A percentile compares a stretch with the other conserved stretches of the same genome.
These are phyloP conservation scores for Cephalopterus ornatus DNA, from an alignment of 2,113 vertebrate genomes.

Conservation along the genomic window DNA sequence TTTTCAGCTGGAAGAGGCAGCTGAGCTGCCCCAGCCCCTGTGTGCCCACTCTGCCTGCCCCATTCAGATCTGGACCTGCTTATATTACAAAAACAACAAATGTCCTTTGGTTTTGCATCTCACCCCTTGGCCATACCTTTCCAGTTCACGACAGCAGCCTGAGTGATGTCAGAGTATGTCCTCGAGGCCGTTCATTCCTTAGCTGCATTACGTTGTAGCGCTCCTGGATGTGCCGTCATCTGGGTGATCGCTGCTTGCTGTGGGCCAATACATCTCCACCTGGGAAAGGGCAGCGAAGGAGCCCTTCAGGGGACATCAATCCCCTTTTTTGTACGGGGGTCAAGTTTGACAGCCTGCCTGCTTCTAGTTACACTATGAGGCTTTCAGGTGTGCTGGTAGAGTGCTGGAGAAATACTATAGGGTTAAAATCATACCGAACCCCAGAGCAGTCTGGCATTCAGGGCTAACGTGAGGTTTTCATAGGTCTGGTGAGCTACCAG, in stretches of 20 bases:
- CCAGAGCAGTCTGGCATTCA: neutral
- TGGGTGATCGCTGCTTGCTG: neutral
- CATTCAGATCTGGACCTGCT: accelerated
- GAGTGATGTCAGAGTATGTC: neutral
- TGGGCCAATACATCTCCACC: neutral
- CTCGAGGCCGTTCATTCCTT: neutral
- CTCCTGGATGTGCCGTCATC: too few relatives aligned
- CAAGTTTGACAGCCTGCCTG: neutral
- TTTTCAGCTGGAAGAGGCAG: accelerated
- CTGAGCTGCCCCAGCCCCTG: accelerated
- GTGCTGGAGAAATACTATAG: neutral
- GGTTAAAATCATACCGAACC: neutral
- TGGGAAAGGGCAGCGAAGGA: neutral
- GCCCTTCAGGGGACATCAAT: neutral
- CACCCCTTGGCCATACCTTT: accelerated
- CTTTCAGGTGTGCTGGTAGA: neutral
- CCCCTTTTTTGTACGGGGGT: neutral
- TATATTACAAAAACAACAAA: neutral
- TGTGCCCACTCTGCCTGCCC: too few relatives aligned
- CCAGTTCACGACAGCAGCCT: accelerated
- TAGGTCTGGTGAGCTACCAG: accelerated
- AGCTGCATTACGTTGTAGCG: neutral
- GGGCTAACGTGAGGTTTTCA: neutral
- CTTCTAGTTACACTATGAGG: accelerated
- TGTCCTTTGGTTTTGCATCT: neutral